Evolutionary conservation across 1,140 invertebrate genomes (phyloP), one percentile per base, ranked within the genome.

Genomic region (Nylanderia fulva): DNA sequence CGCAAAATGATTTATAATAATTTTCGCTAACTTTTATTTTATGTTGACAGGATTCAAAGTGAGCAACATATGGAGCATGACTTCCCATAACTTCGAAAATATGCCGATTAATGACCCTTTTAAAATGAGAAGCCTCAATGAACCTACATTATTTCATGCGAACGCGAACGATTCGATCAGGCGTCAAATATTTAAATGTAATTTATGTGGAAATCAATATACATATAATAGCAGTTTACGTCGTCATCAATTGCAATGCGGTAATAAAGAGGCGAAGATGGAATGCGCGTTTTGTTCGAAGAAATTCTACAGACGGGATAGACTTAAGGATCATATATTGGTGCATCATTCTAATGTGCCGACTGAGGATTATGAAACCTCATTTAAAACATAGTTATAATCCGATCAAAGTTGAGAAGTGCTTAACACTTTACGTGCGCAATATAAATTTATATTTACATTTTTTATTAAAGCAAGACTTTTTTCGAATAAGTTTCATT

Each of bases 201-300:
- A 15, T 0, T 45, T 77, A 9, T 89, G 87, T 54, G 86, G 86
- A 18, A 83, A 39, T 4, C 33, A 63, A 3, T 89, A 89, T 24
- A 21, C 45, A 0, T 89, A 64, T 69, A 58, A n/a, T n/a, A 83
- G 72, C 48, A 87, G 76, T 42, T 56, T 89, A 18, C 86, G 75
- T 9, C 86, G 92, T 4, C 92, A 93, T 61, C 90, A 92, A 61
- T 68, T 91, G 77, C 90, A 92, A 24, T 92, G 91, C 71, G 91
- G 91, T 9, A 88, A 92, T 69, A 92, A 92, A 33, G 90, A 92
- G 79, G 90, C 90, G 45, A 91, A 87, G 71, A 91, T 87, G 75
- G 86, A 90, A 66, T 93, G 92, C 69, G 48, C 85, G n/a, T 86
- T 91, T 4, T 93, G 91, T 60, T 61, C 83, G n/a, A 93, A 88